Evolutionary conservation across 2,888 invertebrate genomes (phyloP), one percentile per base, ranked within the genome.

Genomic region (Cheilosia scutellata): DNA sequence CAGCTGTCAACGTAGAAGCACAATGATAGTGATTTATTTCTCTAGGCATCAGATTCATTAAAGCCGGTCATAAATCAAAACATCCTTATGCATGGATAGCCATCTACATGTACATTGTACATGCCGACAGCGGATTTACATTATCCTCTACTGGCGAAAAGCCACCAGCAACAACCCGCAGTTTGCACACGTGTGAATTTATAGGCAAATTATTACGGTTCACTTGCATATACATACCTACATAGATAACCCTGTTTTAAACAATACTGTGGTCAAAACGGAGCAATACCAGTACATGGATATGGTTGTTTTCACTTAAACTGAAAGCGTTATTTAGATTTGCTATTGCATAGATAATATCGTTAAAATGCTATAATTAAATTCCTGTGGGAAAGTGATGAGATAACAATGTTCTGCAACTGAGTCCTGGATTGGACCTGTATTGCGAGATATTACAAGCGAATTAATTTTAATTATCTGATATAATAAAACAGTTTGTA

Each of bases 31-130:
- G 60, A 68, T 76, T 68, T 60, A 62, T 70, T 70, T 31, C 47
- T 4, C 53, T 70, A 58, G 70, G 29, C 62, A 47, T 70, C 25
- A 37, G 70, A 31, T 78, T 70, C 70, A 78, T 71, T 78, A 63
- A 70, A 78, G 63, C 71, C 49, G 55, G 20, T 63, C 68, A 68
- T 77, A 77, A 77, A 77, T 77, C 78, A 78, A 71, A 71, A 55
- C 47, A 63, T 63, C 40, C 37, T 5, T 20, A 33, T 55, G 40
- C 44, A 25, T 13, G 13, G 9, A 9, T 44, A 55, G 25, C 57
- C 31, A 37, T 37, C 9, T 9, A 37, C 31, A 7, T 7, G 2
- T 42, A 47, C 13, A n/a, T n/a, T n/a, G 3, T 20, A 53, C 51
- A 20, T 16, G 27, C 31, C 29, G 2, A 29, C 9, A 5, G 11